Conservation (phyloP, 2,888 invertebrate species). For the Cheilosia vulpina region DNA sequence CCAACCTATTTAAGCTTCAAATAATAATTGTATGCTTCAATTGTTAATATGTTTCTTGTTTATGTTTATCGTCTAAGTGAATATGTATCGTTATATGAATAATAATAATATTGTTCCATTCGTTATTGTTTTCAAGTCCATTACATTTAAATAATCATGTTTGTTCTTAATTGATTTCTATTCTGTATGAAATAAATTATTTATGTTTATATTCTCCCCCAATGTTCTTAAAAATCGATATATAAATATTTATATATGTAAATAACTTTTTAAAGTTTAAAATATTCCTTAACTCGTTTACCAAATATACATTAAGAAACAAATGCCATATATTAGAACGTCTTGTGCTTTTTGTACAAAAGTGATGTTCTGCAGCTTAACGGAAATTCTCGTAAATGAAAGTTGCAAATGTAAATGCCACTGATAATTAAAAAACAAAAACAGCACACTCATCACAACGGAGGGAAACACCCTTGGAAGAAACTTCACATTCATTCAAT, state of each 20-base stretch:
- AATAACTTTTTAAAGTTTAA: constrained; percentile 42
- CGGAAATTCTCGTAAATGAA: constrained; percentile 45
- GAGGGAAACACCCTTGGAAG: constrained; percentile 29
- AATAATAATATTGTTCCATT: constrained; percentile 71
- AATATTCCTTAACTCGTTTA: constrained; percentile 32
- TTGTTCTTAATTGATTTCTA: constrained; percentile 15
- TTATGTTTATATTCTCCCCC: constrained; percentile 7
- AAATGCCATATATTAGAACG: constrained; percentile 15
- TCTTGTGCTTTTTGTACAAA: constrained; percentile 73
- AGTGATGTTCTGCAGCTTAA: constrained; percentile 46
- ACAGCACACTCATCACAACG: constrained; percentile 21
- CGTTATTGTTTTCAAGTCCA: constrained; percentile 72
- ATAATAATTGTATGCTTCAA: constrained; percentile 24
- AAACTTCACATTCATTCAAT: constrained; percentile 44
- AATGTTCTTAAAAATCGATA: constrained; percentile 1
- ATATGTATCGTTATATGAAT: constrained; percentile 65
- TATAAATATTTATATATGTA: constrained; percentile 30
- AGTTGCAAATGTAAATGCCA: background rate
- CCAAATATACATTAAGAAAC: constrained; percentile 43
- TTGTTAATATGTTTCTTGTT: constrained; percentile 50
- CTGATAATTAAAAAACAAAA: constrained; percentile 8
- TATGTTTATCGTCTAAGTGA: constrained; percentile 33
- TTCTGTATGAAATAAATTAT: constrained; percentile 21
- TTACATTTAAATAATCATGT: constrained; percentile 55
- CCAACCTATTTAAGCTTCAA: background rate